These are phyloP conservation scores for Galeopsomyia nigrocyanea DNA, from an alignment of 2,888 invertebrate genomes.

Conservation along the genomic window DNA sequence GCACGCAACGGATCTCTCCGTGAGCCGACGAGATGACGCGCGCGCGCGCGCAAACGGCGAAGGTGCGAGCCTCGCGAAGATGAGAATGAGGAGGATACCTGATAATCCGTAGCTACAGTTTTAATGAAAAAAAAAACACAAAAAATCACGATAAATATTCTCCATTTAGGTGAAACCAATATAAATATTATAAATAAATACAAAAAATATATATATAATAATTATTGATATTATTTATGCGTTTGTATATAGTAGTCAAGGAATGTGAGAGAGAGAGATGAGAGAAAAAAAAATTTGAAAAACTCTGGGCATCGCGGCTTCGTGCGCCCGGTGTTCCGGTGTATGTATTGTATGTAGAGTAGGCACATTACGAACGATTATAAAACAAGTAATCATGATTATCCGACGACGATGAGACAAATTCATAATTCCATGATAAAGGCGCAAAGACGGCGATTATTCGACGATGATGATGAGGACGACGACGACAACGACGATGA, in stretches of 20 bases:
- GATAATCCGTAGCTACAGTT: slow-evolving; percentile 52
- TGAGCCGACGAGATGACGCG: slow-evolving; percentile 13
- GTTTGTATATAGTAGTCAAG: slow-evolving; percentile 68
- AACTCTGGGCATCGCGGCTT: slow-evolving; percentile 51
- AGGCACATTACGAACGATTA: slow-evolving; percentile 56
- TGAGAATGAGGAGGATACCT: slow-evolving; percentile 49
- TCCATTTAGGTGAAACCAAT: slow-evolving; percentile 53
- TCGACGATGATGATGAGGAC: slow-evolving; percentile 52
- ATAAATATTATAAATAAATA: slow-evolving; percentile 59
- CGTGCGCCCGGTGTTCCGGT: slow-evolving; percentile 59
- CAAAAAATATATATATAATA: slow-evolving; percentile 58
- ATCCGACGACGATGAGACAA: slow-evolving; percentile 47
- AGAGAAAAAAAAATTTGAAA: slow-evolving; percentile 37
- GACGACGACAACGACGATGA: slow-evolving; percentile 43
- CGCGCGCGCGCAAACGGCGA: slow-evolving; percentile 12
- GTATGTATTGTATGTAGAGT: slow-evolving; percentile 69
- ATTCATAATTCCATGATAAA: slow-evolving; percentile 24
- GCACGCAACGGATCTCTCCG: slow-evolving; percentile 10
- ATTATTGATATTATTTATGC: slow-evolving; percentile 67
- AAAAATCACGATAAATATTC: slow-evolving; percentile 47
- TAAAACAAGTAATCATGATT: slow-evolving; percentile 53
- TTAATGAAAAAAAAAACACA: too few species aligned
- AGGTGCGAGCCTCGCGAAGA: slow-evolving; percentile 25
- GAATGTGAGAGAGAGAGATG: slow-evolving; percentile 39
- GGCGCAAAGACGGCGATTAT: slow-evolving; percentile 26